phyloP scores from a whole-genome alignment of 2,113 vertebrate genomes.

The Peromyscus maniculatus region DNA sequence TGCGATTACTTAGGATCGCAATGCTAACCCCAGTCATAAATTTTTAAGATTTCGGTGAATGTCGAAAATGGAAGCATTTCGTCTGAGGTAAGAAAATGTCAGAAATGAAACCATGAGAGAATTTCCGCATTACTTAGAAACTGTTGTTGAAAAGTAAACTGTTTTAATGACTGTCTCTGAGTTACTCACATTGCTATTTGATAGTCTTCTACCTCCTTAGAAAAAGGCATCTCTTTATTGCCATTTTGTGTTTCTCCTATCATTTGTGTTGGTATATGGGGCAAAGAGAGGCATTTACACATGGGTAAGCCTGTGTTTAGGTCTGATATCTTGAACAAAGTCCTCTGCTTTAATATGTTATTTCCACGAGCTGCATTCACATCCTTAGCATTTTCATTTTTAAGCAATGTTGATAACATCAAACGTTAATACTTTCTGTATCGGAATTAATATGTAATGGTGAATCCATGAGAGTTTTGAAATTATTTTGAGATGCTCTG shows the following conservation, averaged over 20 bases:
- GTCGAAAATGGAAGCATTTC: constrained; percentile 41
- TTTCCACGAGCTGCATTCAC: no score
- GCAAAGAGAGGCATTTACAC: not conserved
- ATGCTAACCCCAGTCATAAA: constrained; percentile 62
- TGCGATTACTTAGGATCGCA: constrained; percentile 37
- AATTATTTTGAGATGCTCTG: not conserved
- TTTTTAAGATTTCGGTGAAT: constrained; percentile 63
- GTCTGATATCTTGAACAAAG: not conserved
- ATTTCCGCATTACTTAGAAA: constrained; percentile 11
- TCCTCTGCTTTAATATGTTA: not conserved
- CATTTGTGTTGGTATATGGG: not conserved
- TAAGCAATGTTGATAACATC: not conserved
- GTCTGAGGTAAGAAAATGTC: constrained; percentile 35
- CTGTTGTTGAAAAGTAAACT: not conserved
- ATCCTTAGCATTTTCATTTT: not conserved
- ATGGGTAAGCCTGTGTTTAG: not conserved
- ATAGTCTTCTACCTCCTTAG: not conserved
- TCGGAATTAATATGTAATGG: not conserved
- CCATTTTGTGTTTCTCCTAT: not conserved
- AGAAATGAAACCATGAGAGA: not conserved
- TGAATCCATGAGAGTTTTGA: not conserved
- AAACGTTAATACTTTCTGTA: not conserved
- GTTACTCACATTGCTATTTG: not conserved
- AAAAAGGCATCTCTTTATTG: not conserved
- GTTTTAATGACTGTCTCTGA: not conserved